Conservation (phyloP, 2,888 invertebrate species). For the Neelides folsomi region DNA sequence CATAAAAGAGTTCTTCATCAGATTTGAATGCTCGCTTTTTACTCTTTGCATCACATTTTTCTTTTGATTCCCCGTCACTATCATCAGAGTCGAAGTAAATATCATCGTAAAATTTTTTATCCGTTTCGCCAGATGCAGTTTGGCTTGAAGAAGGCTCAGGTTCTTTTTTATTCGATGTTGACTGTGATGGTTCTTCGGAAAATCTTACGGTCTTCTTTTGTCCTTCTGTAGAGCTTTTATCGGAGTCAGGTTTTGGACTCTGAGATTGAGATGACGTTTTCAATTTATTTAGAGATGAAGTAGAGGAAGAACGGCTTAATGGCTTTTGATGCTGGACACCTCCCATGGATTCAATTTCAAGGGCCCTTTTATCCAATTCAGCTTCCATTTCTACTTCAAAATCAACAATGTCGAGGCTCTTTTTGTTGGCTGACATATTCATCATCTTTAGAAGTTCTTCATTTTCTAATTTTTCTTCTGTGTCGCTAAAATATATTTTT, state of each 20-base stretch:
- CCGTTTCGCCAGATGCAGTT: not conserved
- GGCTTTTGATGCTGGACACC: slow-evolving; percentile 29
- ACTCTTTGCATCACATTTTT: slow-evolving; percentile 10
- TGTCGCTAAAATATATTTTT: slow-evolving; percentile 21
- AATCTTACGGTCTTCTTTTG: slow-evolving; percentile 18
- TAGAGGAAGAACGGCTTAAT: slow-evolving; percentile 23
- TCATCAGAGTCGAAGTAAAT: slow-evolving; percentile 35
- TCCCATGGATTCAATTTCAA: slow-evolving; percentile 25
- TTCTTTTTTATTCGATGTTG: not conserved
- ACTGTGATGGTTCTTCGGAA: not conserved
- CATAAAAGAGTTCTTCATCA: slow-evolving; percentile 43
- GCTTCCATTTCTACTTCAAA: slow-evolving; percentile 36
- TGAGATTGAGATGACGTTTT: not conserved
- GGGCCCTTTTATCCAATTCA: slow-evolving; percentile 32
- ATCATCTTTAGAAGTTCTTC: slow-evolving; percentile 20
- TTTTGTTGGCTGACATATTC: slow-evolving; percentile 11
- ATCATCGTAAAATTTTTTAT: slow-evolving; percentile 26
- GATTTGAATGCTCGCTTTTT: slow-evolving; percentile 27
- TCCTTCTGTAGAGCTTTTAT: not conserved
- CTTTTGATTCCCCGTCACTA: slow-evolving; percentile 26
- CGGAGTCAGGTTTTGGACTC: not conserved
- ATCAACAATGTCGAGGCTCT: slow-evolving; percentile 27
- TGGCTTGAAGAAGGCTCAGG: not conserved
- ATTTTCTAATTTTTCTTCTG: slow-evolving; percentile 25
- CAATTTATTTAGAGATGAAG: slow-evolving; percentile 17